These are phyloP conservation scores for Acheta domesticus DNA, from an alignment of 2,888 invertebrate species.

Conservation along the genomic window DNA sequence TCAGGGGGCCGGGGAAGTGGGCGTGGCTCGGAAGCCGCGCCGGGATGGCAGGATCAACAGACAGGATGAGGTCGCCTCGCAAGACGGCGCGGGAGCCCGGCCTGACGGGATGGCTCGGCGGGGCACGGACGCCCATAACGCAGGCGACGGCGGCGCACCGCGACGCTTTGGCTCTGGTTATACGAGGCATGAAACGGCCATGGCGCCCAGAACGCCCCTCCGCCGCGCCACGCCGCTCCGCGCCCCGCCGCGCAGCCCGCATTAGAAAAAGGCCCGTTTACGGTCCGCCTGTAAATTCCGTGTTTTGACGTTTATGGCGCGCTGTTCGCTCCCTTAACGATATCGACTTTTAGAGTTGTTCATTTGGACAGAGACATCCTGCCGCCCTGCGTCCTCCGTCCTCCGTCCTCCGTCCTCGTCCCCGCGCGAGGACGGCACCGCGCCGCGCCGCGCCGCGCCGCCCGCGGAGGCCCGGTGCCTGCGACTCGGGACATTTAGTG, in stretches of 20 bases:
- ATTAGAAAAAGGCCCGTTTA: slow-evolving; percentile 18
- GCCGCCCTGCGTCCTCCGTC: background rate
- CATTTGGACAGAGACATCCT: slow-evolving; percentile 10
- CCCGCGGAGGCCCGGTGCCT: background rate
- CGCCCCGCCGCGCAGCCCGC: background rate
- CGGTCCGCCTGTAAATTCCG: slow-evolving; percentile 18
- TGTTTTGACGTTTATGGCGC: slow-evolving; percentile 9
- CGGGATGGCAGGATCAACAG: no score
- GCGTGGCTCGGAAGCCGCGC: no score
- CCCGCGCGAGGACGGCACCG: background rate
- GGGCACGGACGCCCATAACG: no score
- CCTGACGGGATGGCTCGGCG: no score
- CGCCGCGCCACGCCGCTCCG: background rate
- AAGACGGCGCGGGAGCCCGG: no score
- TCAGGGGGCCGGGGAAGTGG: no score
- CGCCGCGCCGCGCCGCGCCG: background rate
- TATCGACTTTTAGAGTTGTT: slow-evolving; percentile 18
- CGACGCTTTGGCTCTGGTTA: background rate
- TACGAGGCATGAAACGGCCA: slow-evolving; percentile 10
- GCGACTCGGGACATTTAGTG: background rate
- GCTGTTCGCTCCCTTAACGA: slow-evolving; percentile 18
- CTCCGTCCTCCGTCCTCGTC: background rate
- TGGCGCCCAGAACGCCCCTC: background rate
- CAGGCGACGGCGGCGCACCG: no score
- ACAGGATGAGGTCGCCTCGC: no score